Base-by-base conservation (phyloP, 2,888 invertebrate species). In the Theretra japonica region DNA sequence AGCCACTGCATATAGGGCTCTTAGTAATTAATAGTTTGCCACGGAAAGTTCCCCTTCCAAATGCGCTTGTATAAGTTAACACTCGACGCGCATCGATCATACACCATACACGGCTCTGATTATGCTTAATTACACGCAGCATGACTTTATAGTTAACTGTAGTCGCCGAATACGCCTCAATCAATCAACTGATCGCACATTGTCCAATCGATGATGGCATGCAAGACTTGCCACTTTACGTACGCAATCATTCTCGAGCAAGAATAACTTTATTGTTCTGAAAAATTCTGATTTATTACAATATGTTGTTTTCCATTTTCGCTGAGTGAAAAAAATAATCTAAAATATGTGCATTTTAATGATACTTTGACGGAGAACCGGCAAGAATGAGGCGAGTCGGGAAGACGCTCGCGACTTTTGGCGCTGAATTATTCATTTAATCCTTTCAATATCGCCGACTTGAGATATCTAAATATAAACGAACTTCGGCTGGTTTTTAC, bases 351-450 rank as follows among this genome's bases (percentile, higher is more conserved):
- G 88, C 88, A 89, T 89, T 86, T 86, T 87, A 88, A 88, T 83
- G 80, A 83, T 83, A 85, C 86, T 88, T 83, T 88, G 87, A 86
- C 86, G 82, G 82, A 83, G 85, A 85, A 79, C 83, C 82, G 81
- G 81, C 82, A 80, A 80, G 84, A 86, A 86, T 83, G 83, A 84
- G 84, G 83, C 82, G 80, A 86, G 82, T 83, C 83, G 80, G 84
- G 83, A 82, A 83, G 83, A 76, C 84, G 83, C 86, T 86, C 83
- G 81, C 83, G 88, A 89, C 89, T 89, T 89, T 88, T 82, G 79
- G 78, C 86, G 77, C 88, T 90, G 89, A 89, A 90, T 90, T 83
- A 90, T 90, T 90, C 90, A 90, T 90, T 90, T 90, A 90, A 90
- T 90, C 90, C 90, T 90, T 90, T 89, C 89, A 88, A 90, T 90